Conservation (phyloP, 2,113 vertebrate genomes). For the Aviceda subcristata region DNA sequence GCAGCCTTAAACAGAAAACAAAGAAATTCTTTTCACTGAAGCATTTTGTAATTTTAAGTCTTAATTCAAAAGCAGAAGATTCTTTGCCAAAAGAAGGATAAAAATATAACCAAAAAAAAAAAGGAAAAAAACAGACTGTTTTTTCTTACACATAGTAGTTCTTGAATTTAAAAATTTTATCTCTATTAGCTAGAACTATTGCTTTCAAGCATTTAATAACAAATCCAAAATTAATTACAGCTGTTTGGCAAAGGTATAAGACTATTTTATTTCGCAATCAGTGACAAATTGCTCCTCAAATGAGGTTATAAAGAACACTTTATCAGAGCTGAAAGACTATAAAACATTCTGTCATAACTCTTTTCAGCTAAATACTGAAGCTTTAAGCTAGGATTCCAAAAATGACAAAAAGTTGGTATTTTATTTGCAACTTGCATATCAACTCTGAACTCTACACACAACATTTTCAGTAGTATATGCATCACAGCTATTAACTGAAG, state of each 20-base stretch:
- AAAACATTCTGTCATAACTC: not conserved
- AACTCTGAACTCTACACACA: not conserved
- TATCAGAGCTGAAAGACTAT: not conserved
- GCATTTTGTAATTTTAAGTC: not conserved
- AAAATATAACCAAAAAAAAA: not conserved
- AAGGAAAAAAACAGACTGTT: rapidly evolving
- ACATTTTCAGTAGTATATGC: not conserved
- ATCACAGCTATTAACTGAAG: not conserved
- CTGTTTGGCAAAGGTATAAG: not conserved
- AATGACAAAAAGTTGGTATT: not conserved
- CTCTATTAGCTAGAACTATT: not conserved
- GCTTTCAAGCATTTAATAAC: not conserved
- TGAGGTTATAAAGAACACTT: not conserved
- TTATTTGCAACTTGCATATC: not conserved
- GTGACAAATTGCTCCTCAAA: not conserved
- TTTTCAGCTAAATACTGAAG: not conserved
- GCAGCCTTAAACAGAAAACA: not conserved
- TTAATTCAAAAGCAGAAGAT: not conserved
- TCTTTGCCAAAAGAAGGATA: not conserved
- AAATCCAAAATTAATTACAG: not conserved
- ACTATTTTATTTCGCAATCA: not conserved
- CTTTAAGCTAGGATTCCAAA: not conserved
- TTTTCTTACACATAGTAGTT: not conserved
- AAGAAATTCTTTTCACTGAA: not conserved
- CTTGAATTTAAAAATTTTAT: not conserved